A percentile compares a stretch with the other conserved stretches of the same genome.
Conservation (phyloP, 2,888 invertebrate species). For the Pseudanteris insignis region DNA sequence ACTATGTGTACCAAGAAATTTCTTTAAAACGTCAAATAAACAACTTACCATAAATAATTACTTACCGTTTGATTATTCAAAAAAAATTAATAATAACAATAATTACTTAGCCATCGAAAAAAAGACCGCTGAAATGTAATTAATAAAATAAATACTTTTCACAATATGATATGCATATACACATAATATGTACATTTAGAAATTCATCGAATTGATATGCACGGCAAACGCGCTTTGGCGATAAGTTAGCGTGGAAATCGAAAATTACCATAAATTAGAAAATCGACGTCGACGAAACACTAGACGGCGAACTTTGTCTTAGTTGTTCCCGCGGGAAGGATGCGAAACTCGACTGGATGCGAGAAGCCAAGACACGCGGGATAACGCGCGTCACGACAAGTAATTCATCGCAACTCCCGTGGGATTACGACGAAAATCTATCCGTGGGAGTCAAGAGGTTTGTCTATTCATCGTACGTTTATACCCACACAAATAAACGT, state of each 20-base stretch:
- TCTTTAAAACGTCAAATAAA: too few species aligned
- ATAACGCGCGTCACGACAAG: conserved; percentile 46
- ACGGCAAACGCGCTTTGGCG: conserved; percentile 10
- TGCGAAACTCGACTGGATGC: conserved; percentile 30
- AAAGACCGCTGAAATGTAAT: too few species aligned
- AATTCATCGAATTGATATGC: conserved; percentile 27
- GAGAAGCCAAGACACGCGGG: conserved; percentile 33
- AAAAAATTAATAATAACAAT: too few species aligned
- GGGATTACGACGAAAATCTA: conserved; percentile 46
- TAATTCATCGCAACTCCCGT: conserved; percentile 49
- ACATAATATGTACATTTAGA: too few species aligned
- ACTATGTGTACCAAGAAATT: too few species aligned
- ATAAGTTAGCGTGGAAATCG: conserved; percentile 32
- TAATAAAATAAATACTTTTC: too few species aligned
- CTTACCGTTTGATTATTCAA: too few species aligned
- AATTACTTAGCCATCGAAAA: too few species aligned
- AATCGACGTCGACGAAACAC: conserved; percentile 37
- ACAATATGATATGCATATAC: conserved; percentile 6
- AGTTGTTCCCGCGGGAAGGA: conserved; percentile 30
- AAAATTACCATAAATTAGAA: conserved; percentile 46
- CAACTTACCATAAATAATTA: too few species aligned
- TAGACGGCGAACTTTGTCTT: conserved; percentile 34
- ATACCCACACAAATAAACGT: conserved; percentile 5
- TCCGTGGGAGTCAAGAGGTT: conserved; percentile 37
- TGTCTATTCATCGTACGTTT: conserved; percentile 30